phyloP scores from a whole-genome alignment of 2,888 invertebrate genomes.

The Saturnia japonica region DNA sequence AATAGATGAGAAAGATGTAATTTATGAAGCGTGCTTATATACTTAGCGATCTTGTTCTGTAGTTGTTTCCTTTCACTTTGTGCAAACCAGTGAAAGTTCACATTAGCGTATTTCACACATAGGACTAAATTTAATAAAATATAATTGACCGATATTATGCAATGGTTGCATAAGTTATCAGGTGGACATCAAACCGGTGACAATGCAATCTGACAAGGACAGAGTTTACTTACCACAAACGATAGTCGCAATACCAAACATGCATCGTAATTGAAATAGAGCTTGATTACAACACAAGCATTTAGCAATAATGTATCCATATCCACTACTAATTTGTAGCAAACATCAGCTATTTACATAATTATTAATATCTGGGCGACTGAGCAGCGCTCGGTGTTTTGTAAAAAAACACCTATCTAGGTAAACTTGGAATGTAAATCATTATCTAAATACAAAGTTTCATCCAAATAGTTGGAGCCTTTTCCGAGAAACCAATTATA shows the following conservation, averaged over 20 bases:
- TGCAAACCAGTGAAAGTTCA: slow-evolving; percentile 54
- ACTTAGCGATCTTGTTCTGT: slow-evolving; percentile 5
- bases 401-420: too few relatives aligned
- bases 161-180: slow-evolving; percentile 45
- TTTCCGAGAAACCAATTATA: too few relatives aligned
- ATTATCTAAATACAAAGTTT: too few relatives aligned
- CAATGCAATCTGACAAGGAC: slow-evolving; percentile 32
- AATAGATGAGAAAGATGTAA: background rate
- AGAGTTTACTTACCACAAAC: slow-evolving; percentile 23
- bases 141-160: slow-evolving; percentile 44
- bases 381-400: too few relatives aligned
- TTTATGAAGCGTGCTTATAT: background rate
- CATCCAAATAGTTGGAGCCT: too few relatives aligned
- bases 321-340: background rate
- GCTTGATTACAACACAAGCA: background rate
- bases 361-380: too few relatives aligned
- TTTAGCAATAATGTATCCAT: background rate
- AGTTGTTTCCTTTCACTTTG: slow-evolving; percentile 14
- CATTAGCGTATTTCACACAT: slow-evolving; percentile 68
- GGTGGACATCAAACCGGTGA: slow-evolving; percentile 26
- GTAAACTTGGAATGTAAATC: too few relatives aligned
- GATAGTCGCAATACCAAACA: slow-evolving; percentile 16
- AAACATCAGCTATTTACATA: background rate
- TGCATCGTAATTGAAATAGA: slow-evolving; percentile 11
- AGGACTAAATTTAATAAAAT: slow-evolving; percentile 49